phyloP scores from a whole-genome alignment of 2,113 vertebrate genomes.

The Herpailurus yagouaroundi region DNA sequence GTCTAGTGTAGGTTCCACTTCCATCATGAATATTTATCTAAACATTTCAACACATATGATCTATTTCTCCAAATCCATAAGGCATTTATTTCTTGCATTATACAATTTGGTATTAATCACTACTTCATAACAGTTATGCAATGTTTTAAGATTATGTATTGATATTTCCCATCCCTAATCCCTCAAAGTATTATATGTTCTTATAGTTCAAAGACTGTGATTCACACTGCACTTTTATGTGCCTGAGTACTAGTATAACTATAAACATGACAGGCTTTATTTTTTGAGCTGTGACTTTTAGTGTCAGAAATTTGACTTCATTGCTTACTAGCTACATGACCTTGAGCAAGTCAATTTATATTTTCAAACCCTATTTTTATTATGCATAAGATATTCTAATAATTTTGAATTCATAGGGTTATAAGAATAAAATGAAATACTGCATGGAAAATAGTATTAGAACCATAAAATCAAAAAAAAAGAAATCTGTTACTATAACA shows the following conservation, averaged over 20 bases:
- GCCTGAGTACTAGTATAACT: not conserved
- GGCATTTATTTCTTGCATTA: not conserved
- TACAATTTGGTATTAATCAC: not conserved
- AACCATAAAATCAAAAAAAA: not conserved
- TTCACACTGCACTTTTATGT: not conserved
- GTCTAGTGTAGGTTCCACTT: not conserved
- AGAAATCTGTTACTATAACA: not conserved
- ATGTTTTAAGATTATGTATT: not conserved
- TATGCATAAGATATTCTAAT: not conserved
- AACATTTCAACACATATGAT: not conserved
- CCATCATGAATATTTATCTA: not conserved
- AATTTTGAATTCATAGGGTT: not conserved
- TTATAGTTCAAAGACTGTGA: not conserved
- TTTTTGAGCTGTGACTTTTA: not conserved
- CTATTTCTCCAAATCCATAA: not conserved
- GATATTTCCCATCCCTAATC: not conserved
- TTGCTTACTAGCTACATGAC: not conserved
- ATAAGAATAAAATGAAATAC: not conserved
- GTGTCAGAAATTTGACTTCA: not conserved
- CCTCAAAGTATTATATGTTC: not conserved
- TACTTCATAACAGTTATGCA: not conserved
- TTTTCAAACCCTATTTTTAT: not conserved
- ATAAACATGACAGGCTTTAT: not conserved
- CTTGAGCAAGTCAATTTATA: not conserved
- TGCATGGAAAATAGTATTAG: not conserved